phyloP scores from a whole-genome alignment of 2,888 invertebrate species.

The Dioctria rufipes region DNA sequence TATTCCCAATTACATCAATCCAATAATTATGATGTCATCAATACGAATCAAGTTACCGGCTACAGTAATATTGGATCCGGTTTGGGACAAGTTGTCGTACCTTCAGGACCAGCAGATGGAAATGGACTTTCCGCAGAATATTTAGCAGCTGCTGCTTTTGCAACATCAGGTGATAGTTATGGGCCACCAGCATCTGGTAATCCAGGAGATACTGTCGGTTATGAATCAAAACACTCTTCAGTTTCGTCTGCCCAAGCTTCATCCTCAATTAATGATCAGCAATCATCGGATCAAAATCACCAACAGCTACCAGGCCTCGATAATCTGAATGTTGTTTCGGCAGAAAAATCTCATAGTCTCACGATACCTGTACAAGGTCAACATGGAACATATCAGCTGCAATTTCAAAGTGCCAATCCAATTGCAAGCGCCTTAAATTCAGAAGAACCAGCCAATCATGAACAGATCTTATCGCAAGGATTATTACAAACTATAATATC shows the following conservation, averaged over 20 bases:
- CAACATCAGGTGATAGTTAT: conserved; percentile 58
- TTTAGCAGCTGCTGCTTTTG: conserved; percentile 48
- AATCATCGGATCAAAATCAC: conserved; percentile 54
- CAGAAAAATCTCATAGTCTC: conserved; percentile 68
- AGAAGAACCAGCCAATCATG: conserved; percentile 73
- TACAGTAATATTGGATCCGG: neutral
- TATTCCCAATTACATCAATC: conserved; percentile 59
- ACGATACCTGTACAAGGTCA: conserved; percentile 74
- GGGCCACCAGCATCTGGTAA: conserved; percentile 65
- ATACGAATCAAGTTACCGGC: conserved; percentile 59
- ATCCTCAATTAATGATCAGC: conserved; percentile 60
- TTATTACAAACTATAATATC: conserved; percentile 85
- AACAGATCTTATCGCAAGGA: conserved; percentile 84
- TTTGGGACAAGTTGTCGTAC: conserved; percentile 5
- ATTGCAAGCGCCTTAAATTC: conserved; percentile 54
- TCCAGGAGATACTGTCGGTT: conserved; percentile 65
- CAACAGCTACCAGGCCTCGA: conserved; percentile 66
- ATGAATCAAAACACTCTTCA: conserved; percentile 66
- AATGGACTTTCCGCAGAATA: conserved; percentile 41
- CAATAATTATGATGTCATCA: conserved; percentile 60
- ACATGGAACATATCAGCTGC: conserved; percentile 80
- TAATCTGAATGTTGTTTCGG: conserved; percentile 68
- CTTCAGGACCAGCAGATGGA: conserved; percentile 14
- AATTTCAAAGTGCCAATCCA: conserved; percentile 81
- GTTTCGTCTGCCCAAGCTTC: neutral